Evolutionary conservation across 2,113 vertebrate species (phyloP).

Genomic region (Calidris pugnax): DNA sequence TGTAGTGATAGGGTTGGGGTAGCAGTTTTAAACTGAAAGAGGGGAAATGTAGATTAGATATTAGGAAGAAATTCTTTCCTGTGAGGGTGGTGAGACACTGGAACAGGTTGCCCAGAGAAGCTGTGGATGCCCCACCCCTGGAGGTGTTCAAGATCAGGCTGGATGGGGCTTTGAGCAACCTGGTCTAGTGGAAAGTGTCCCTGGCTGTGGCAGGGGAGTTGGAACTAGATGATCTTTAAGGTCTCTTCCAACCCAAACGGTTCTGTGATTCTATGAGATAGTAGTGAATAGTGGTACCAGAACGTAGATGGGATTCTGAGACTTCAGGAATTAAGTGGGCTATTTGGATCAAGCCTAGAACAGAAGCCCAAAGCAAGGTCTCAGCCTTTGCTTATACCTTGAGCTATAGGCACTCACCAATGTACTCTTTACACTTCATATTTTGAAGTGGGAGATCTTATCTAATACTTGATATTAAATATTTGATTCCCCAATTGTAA

Average conservation of each 20-base stretch:
- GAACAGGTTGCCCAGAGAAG: background rate
- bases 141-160: background rate
- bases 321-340: background rate
- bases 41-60: background rate
- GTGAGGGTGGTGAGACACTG: background rate
- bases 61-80: background rate
- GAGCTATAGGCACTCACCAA: background rate
- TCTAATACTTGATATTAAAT: background rate
- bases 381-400: background rate
- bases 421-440: background rate
- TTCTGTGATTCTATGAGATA: background rate
- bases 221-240: background rate
- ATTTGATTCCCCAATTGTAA: background rate
- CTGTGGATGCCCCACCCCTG: background rate
- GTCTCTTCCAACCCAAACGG: background rate
- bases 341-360: background rate
- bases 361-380: background rate
- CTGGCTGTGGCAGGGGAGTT: background rate
- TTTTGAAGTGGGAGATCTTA: background rate
- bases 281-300: background rate
- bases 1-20: background rate
- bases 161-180: background rate
- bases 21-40: background rate
- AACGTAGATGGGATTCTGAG: background rate
- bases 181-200: background rate